phyloP scores from a whole-genome alignment of 2,797 vertebrate species.

The Spizella passerina region DNA sequence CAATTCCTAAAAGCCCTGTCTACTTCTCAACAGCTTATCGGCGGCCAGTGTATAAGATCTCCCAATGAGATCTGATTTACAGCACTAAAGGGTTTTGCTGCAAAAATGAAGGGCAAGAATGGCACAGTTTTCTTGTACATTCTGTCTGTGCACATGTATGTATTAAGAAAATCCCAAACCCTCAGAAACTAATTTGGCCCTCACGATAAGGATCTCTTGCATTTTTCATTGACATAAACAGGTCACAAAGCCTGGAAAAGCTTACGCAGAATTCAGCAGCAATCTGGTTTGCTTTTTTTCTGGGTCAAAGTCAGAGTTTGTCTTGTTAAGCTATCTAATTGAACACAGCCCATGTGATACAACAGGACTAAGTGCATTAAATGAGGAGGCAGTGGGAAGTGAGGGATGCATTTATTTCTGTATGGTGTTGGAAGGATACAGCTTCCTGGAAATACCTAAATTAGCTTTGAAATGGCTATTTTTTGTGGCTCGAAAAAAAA shows the following conservation, averaged over 20 bases:
- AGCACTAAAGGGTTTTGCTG: slow-evolving; percentile 56
- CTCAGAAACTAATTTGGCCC: slow-evolving; percentile 56
- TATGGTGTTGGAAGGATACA: neutral
- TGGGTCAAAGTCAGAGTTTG: slow-evolving; percentile 78
- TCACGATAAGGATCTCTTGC: slow-evolving; percentile 63
- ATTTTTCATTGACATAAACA: slow-evolving; percentile 71
- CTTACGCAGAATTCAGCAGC: slow-evolving; percentile 32
- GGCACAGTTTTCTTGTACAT: slow-evolving; percentile 34
- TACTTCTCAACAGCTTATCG: slow-evolving; percentile 76
- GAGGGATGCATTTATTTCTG: neutral
- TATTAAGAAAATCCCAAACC: neutral
- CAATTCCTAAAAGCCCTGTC: slow-evolving; percentile 80
- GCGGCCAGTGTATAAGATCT: slow-evolving; percentile 65
- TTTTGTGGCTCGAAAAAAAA: neutral
- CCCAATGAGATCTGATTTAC: slow-evolving; percentile 79
- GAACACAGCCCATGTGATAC: slow-evolving; percentile 69
- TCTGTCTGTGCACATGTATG: neutral
- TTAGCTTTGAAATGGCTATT: neutral
- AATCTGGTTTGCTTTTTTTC: slow-evolving; percentile 70
- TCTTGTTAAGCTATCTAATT: slow-evolving; percentile 77
- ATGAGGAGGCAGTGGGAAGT: neutral
- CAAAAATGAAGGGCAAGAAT: slow-evolving; percentile 60
- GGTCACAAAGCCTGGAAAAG: slow-evolving; percentile 66
- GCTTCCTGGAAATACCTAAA: neutral
- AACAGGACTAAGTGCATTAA: slow-evolving; percentile 64